Conservation (phyloP, 2,113 vertebrate genomes). For the Microcebus lehilahytsara region DNA sequence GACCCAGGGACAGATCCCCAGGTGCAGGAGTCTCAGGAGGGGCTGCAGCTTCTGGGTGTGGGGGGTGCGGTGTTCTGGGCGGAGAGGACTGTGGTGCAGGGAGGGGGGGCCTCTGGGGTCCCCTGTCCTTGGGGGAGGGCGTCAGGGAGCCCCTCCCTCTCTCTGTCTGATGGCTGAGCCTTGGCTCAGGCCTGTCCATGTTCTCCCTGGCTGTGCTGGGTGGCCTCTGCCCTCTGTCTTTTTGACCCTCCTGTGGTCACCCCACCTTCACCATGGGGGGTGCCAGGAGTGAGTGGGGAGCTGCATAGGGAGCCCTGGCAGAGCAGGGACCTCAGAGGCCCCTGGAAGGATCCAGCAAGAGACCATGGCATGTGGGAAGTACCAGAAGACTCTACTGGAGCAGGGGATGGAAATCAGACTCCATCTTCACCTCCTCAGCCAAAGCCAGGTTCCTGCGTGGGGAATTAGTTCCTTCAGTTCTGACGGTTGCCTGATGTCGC, state of each 20-base stretch:
- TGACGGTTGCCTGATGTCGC: not conserved
- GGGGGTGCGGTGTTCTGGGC: not conserved
- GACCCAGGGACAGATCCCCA: not conserved
- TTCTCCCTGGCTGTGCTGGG: not conserved
- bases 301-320: too few species aligned
- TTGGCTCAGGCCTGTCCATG: not conserved
- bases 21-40: not conserved
- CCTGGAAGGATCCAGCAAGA: not conserved
- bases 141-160: not conserved
- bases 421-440: not conserved
- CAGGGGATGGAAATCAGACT: not conserved
- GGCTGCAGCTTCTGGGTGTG: not conserved
- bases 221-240: not conserved
- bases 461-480: not conserved
- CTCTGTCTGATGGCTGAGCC: not conserved
- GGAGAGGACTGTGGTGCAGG: too few species aligned
- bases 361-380: not conserved
- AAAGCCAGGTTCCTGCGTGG: not conserved
- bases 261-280: accelerated
- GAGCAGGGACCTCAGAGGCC: not conserved
- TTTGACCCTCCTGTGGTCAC: not conserved
- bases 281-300: not conserved
- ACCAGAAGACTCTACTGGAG: not conserved
- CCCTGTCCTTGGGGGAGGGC: not conserved
- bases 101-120: not conserved